These are phyloP conservation scores for Brachyptera risi DNA, from an alignment of 2,888 invertebrate species.

Conservation along the genomic window DNA sequence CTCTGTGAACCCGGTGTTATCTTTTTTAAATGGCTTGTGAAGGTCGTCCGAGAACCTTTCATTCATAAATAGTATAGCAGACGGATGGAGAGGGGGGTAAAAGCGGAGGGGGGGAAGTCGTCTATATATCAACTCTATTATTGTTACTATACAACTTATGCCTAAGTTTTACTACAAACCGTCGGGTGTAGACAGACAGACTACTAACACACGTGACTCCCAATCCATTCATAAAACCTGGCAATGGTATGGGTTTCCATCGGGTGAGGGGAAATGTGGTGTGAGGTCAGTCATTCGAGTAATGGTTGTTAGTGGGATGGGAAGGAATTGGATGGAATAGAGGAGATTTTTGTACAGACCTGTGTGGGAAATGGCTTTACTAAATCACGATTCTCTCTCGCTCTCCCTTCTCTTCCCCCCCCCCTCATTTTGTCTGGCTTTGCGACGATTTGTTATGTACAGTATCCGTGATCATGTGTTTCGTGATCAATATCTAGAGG, in stretches of 20 bases:
- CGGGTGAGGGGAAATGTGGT: conserved; percentile 9
- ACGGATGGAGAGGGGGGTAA: neutral
- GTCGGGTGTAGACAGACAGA: conserved; percentile 11
- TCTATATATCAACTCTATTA: conserved; percentile 23
- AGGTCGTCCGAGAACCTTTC: conserved; percentile 19
- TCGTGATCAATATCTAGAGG: no score
- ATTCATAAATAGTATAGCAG: conserved; percentile 4
- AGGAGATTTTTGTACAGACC: neutral
- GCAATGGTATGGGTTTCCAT: neutral
- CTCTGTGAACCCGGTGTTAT: conserved; percentile 5
- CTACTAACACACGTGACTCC: conserved; percentile 13
- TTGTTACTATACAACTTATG: conserved; percentile 20
- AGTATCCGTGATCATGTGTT: no score
- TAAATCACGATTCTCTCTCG: neutral
- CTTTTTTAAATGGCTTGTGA: conserved; percentile 17
- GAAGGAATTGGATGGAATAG: neutral
- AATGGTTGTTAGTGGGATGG: conserved; percentile 10
- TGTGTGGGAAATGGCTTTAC: neutral
- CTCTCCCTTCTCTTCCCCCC: no score
- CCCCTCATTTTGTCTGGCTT: no score
- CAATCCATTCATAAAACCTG: conserved; percentile 26
- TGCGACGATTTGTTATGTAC: no score
- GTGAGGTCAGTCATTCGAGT: conserved; percentile 18
- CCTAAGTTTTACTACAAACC: conserved; percentile 20
- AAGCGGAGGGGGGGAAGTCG: conserved; percentile 6